phyloP scores from a whole-genome alignment of 1,140 invertebrate species.

The Apis dorsata region DNA sequence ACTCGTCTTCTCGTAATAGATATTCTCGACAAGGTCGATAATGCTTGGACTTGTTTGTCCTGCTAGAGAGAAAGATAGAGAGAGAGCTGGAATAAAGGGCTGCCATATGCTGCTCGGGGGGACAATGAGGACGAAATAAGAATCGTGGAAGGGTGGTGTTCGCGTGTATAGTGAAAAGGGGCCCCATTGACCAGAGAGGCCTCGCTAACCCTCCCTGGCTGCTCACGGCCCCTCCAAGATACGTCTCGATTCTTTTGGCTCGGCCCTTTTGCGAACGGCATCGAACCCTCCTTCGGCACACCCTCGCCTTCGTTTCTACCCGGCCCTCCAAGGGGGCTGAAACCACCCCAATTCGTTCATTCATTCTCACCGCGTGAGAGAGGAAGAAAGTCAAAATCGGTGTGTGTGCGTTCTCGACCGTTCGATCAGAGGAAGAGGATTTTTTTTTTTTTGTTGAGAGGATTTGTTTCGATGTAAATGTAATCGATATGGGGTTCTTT shows the following conservation, averaged over 20 bases:
- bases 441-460: no score
- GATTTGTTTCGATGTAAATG: no score
- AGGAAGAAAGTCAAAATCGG: constrained; percentile 4
- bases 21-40: constrained; percentile 12
- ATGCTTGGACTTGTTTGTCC: constrained; percentile 26
- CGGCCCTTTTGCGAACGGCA: constrained; percentile 33
- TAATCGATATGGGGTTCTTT: no score
- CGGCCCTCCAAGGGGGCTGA: constrained; percentile 6
- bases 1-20: background rate
- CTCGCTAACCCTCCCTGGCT: constrained; percentile 1
- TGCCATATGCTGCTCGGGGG: constrained; percentile 60
- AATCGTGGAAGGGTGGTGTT: constrained; percentile 53
- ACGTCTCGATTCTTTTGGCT: constrained; percentile 58
- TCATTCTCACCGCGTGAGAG: background rate
- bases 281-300: constrained; percentile 40
- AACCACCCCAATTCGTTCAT: constrained; percentile 40
- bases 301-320: constrained; percentile 28
- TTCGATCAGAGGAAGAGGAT: background rate
- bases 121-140: constrained; percentile 64
- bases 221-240: constrained; percentile 37
- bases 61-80: background rate
- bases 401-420: constrained; percentile 14
- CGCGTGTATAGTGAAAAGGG: background rate
- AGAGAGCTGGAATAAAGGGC: constrained; percentile 47
- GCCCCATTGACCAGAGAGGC: constrained; percentile 48